Conservation (phyloP, 2,888 invertebrate genomes). For the Geotrupes spiniger region DNA sequence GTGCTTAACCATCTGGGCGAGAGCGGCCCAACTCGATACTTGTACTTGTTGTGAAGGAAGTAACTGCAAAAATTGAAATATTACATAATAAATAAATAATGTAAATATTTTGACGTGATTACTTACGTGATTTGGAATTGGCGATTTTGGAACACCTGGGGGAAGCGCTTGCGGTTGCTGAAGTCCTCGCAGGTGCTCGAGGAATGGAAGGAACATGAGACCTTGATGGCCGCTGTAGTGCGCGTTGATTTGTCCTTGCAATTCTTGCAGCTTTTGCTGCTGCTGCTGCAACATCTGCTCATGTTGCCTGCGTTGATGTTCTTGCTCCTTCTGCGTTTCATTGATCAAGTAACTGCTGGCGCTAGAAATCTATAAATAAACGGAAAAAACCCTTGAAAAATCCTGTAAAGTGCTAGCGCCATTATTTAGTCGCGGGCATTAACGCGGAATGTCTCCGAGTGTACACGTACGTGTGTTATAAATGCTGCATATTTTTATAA, state of each 20-base stretch:
- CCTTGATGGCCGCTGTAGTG: constrained; percentile 52
- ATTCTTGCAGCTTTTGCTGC: constrained; percentile 59
- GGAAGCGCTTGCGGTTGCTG: constrained; percentile 43
- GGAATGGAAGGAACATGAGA: constrained; percentile 64
- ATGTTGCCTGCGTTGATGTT: constrained; percentile 66
- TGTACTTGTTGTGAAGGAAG: constrained; percentile 57
- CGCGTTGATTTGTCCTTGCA: constrained; percentile 58
- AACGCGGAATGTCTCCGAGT: constrained; percentile 14
- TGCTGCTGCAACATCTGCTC: constrained; percentile 58
- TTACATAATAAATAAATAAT: constrained; percentile 1
- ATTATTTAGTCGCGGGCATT: constrained; percentile 19
- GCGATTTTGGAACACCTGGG: constrained; percentile 40
- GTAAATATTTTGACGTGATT: no score
- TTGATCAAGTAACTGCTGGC: constrained; percentile 27
- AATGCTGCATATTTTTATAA: constrained; percentile 20
- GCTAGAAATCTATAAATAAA: constrained; percentile 28
- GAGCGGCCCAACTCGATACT: constrained; percentile 63
- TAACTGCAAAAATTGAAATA: constrained; percentile 53
- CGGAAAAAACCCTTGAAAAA: constrained; percentile 12
- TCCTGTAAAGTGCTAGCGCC: constrained; percentile 18
- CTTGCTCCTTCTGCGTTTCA: constrained; percentile 53
- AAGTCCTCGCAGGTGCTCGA: constrained; percentile 59
- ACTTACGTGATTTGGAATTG: constrained; percentile 47
- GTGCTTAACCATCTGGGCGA: constrained; percentile 54
- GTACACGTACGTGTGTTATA: constrained; percentile 12